Percentiles rank a stretch among this genome's conserved stretches.
Evolutionary conservation across 1,140 invertebrate species (phyloP).

Genomic region (Steinernema khuongi): DNA sequence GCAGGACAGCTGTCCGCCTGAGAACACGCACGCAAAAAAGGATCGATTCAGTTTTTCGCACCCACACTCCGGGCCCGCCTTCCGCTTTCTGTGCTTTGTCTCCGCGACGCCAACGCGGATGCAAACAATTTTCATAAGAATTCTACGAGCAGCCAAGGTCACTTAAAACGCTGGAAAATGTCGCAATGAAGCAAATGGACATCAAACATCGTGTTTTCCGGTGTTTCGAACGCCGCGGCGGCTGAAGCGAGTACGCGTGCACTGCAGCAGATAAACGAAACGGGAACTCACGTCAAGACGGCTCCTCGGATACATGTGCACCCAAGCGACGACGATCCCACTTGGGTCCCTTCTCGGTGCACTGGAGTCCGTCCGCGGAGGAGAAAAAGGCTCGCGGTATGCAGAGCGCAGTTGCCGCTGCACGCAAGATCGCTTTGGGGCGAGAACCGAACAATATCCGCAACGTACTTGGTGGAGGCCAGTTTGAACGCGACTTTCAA

Average conservation of each 20-base stretch:
- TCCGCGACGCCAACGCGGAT: background rate
- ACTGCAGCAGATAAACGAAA: no score
- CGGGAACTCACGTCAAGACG: no score
- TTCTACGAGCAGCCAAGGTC: background rate
- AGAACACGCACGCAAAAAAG: background rate
- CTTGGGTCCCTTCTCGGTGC: no score
- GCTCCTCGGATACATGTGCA: no score
- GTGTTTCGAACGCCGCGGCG: background rate
- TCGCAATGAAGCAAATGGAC: background rate
- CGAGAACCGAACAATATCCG: no score
- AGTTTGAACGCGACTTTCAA: background rate
- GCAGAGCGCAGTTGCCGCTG: no score
- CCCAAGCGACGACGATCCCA: no score
- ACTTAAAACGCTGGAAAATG: background rate
- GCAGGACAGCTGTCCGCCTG: background rate
- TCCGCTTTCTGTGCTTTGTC: background rate
- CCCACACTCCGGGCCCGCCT: background rate
- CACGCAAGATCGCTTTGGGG: no score
- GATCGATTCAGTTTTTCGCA: slow-evolving; percentile 4
- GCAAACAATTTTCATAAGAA: background rate
- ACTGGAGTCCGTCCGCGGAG: no score
- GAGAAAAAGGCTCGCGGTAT: no score
- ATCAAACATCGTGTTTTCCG: background rate
- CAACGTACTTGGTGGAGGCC: no score
- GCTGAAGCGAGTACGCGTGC: background rate